These are phyloP conservation scores for Copidosoma floridanum DNA, from an alignment of 1,140 invertebrate genomes.

Conservation along the genomic window DNA sequence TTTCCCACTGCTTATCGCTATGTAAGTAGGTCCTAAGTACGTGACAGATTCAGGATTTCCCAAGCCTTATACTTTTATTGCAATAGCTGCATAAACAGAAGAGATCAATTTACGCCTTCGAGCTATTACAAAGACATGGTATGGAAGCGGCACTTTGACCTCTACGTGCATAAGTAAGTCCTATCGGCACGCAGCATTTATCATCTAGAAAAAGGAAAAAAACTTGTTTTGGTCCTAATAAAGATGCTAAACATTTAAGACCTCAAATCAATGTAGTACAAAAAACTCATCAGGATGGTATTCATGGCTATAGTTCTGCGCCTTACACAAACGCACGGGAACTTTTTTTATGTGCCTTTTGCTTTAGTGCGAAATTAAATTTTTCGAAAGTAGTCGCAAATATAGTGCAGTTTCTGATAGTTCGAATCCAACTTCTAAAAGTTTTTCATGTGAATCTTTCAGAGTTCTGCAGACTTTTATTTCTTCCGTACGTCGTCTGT, in stretches of 20 bases:
- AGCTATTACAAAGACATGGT: slow-evolving; percentile 45
- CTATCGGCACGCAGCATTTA: slow-evolving; percentile 29
- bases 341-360: slow-evolving; percentile 7
- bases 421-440: slow-evolving; percentile 12
- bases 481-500: slow-evolving; percentile 24
- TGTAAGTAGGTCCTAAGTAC: slow-evolving; percentile 48
- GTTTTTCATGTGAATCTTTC: slow-evolving; percentile 12
- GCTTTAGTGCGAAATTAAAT: not conserved
- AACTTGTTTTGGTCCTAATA: slow-evolving; percentile 29
- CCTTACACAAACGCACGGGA: not conserved
- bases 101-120: slow-evolving; percentile 38
- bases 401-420: slow-evolving; percentile 10
- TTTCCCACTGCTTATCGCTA: slow-evolving; percentile 45
- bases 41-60: slow-evolving; percentile 36
- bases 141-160: slow-evolving; percentile 42
- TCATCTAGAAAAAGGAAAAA: slow-evolving; percentile 33
- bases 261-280: not conserved
- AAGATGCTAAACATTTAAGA: slow-evolving; percentile 19
- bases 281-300: slow-evolving; percentile 1
- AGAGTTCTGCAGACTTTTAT: slow-evolving; percentile 23
- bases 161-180: slow-evolving; percentile 47
- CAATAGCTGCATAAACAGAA: too few species aligned
- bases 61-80: slow-evolving; percentile 35
- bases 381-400: slow-evolving; percentile 12
- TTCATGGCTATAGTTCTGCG: not conserved